Evolutionary conservation across 2,888 invertebrate genomes (phyloP).

Genomic region (Diarsia dahlii): DNA sequence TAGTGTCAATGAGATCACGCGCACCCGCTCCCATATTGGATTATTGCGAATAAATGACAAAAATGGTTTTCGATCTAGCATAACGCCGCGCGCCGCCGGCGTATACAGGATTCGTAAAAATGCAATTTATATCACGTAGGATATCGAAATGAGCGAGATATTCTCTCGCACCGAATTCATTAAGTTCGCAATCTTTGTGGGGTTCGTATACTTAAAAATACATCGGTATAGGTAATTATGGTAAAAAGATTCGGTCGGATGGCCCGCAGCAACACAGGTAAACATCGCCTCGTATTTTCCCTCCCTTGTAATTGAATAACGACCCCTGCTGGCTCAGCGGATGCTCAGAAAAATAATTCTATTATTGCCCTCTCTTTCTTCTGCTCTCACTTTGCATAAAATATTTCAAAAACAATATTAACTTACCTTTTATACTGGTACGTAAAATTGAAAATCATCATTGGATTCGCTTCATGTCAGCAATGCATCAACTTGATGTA

Average conservation of each 20-base stretch:
- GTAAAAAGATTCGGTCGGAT: conserved; percentile 77
- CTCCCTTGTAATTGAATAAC: conserved; percentile 86
- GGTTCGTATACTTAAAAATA: conserved; percentile 69
- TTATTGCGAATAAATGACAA: conserved; percentile 88
- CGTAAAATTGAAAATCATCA: conserved; percentile 29
- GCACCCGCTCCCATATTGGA: conserved; percentile 84
- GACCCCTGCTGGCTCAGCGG: conserved; percentile 82
- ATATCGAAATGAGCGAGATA: conserved; percentile 50
- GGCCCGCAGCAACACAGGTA: conserved; percentile 83
- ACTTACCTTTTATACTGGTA: conserved; percentile 38
- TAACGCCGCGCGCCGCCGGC: conserved; percentile 37
- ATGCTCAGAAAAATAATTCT: conserved; percentile 85
- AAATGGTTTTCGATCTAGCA: conserved; percentile 79
- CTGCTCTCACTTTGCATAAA: conserved; percentile 72
- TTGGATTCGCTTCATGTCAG: conserved; percentile 36
- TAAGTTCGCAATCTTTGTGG: conserved; percentile 51
- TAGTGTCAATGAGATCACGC: conserved; percentile 89
- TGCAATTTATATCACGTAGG: conserved; percentile 64
- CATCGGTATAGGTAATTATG: conserved; percentile 77
- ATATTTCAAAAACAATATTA: conserved; percentile 72
- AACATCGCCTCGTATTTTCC: conserved; percentile 81
- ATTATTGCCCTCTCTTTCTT: conserved; percentile 79
- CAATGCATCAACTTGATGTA: conserved; percentile 34
- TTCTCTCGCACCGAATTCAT: conserved; percentile 59
- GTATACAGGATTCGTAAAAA: conserved; percentile 59